Percentiles rank a stretch among this genome's conserved stretches.
phyloP scores from a whole-genome alignment of 2,113 vertebrate species.

The Zosterops japonicus region DNA sequence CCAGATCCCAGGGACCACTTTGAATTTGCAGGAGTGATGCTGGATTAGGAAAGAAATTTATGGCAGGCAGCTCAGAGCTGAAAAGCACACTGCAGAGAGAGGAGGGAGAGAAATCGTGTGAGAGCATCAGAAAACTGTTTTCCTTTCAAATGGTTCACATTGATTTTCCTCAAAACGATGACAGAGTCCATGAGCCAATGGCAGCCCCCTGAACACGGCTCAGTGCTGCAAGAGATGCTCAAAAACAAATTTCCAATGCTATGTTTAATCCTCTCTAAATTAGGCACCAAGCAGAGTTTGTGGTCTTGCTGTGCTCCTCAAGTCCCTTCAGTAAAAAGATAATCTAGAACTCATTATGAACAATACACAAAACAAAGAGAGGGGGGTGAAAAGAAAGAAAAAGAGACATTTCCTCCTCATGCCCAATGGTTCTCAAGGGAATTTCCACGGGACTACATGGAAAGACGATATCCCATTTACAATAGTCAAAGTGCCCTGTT shows the following conservation, averaged over 20 bases:
- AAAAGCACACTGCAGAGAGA: neutral
- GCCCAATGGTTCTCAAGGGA: neutral
- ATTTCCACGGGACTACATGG: neutral
- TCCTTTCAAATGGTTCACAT: neutral
- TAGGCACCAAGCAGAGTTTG: neutral
- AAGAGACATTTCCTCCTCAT: neutral
- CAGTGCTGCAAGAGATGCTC: neutral
- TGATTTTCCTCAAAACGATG: neutral
- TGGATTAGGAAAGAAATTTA: neutral
- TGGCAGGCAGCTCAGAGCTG: neutral
- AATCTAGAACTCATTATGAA: neutral
- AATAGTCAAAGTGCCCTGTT: neutral
- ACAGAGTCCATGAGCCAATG: neutral
- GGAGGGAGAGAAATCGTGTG: rapidly evolving
- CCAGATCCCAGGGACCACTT: neutral
- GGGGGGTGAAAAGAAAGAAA: neutral
- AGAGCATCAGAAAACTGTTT: neutral
- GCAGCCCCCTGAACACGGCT: neutral
- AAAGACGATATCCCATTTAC: neutral
- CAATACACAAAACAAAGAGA: neutral
- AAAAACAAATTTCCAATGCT: neutral
- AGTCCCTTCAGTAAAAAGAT: neutral
- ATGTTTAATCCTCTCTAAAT: neutral
- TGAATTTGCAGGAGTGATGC: neutral
- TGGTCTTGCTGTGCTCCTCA: neutral